phyloP scores from a whole-genome alignment of 2,113 vertebrate species.

The Indicator maculatus region DNA sequence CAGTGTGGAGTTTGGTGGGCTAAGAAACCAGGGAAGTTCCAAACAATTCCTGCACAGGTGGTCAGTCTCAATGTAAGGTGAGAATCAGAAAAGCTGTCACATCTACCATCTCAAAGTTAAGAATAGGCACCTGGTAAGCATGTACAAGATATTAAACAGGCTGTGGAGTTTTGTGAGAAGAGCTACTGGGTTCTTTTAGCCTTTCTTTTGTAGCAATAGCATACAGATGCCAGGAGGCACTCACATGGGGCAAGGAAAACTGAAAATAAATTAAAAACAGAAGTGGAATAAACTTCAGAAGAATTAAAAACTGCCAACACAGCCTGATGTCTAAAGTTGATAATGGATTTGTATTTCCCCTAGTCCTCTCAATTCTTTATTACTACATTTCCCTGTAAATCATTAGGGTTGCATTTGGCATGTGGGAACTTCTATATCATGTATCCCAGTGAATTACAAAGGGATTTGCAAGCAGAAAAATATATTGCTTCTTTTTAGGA shows the following conservation, averaged over 20 bases:
- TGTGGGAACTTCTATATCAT: conserved; percentile 5
- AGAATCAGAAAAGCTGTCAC: conserved; percentile 8
- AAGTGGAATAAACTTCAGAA: conserved; percentile 55
- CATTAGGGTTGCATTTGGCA: conserved; percentile 34
- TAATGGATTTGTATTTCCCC: conserved; percentile 46
- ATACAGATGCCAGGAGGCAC: conserved; percentile 25
- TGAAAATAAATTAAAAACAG: conserved; percentile 70
- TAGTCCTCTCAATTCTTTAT: conserved; percentile 47
- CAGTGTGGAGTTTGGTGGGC: background rate
- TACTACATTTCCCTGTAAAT: conserved; percentile 52
- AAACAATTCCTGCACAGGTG: conserved; percentile 23
- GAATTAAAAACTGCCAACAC: conserved; percentile 50
- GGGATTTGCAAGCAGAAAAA: conserved; percentile 14
- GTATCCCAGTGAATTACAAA: conserved; percentile 36
- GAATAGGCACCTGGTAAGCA: conserved; percentile 44
- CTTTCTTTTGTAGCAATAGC: background rate
- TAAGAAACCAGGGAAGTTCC: background rate
- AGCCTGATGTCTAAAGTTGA: conserved; percentile 60
- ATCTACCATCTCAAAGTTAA: conserved; percentile 29
- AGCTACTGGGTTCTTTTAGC: background rate
- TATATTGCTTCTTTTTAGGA: conserved; percentile 6
- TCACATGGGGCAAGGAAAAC: background rate
- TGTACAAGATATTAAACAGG: background rate
- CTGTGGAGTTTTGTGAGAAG: background rate
- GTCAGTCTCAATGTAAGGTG: conserved; percentile 27